phyloP scores from a whole-genome alignment of 1,140 invertebrate genomes.

The Drosophila ficusphila region DNA sequence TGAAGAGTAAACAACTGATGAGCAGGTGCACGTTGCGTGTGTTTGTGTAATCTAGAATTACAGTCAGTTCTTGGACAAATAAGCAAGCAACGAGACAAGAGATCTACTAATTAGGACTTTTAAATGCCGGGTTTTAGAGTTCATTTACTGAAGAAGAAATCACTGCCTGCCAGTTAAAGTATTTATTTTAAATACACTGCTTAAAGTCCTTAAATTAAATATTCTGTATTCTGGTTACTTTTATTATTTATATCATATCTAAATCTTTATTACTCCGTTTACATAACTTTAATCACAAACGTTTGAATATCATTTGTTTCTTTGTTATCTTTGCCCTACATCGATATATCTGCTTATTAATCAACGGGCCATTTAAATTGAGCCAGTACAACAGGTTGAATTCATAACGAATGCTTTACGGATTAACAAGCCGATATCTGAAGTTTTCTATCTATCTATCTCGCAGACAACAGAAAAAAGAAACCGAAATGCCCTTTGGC shows the following conservation, averaged over 20 bases:
- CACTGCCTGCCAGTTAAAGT: too few species aligned
- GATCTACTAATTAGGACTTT: constrained; percentile 9
- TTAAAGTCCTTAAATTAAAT: too few species aligned
- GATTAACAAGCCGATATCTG: constrained; percentile 28
- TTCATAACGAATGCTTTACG: constrained; percentile 40
- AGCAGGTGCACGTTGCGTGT: constrained; percentile 19
- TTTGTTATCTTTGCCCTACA: constrained; percentile 26
- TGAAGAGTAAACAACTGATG: constrained; percentile 10
- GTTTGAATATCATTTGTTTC: neutral
- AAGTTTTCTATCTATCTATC: constrained; percentile 18
- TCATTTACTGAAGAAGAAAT: neutral
- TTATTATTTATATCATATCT: too few species aligned
- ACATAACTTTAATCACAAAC: constrained; percentile 13
- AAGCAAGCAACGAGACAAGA: neutral
- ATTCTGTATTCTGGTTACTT: too few species aligned
- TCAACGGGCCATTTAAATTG: constrained; percentile 31
- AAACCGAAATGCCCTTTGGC: constrained; percentile 33
- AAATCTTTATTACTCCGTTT: neutral
- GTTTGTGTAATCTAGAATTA: constrained; percentile 33
- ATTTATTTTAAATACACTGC: too few species aligned
- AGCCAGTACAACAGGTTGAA: constrained; percentile 46
- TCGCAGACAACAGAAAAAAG: constrained; percentile 5
- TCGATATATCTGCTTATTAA: constrained; percentile 27
- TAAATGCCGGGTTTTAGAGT: neutral
- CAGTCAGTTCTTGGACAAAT: constrained; percentile 11